Conservation (phyloP, 2,113 vertebrate species). For the Thamnophis sirtalis region DNA sequence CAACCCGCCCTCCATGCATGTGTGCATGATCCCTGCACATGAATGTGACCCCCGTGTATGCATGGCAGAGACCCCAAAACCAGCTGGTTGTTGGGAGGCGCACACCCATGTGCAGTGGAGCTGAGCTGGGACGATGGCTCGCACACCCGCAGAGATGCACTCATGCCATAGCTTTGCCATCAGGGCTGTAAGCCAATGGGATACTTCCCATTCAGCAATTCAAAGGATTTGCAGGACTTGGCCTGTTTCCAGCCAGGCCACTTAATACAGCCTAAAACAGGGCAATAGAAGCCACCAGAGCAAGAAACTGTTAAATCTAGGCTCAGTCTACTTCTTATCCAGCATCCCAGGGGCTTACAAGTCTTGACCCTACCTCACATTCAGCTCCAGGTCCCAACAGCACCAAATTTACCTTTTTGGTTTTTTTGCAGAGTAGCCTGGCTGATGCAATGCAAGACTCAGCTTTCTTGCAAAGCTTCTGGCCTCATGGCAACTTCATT, state of each 20-base stretch:
- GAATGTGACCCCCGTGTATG: no score
- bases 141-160: no score
- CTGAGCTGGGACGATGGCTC: no score
- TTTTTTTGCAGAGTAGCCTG: not conserved
- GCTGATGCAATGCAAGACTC: not conserved
- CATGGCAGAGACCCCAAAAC: no score
- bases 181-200: no score
- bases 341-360: not conserved
- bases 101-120: no score
- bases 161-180: no score
- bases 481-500: not conserved
- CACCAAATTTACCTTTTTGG: not conserved
- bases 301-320: not conserved
- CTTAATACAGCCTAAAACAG: not conserved
- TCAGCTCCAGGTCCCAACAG: not conserved
- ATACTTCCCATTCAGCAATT: not conserved
- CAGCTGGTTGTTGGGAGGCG: no score
- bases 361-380: not conserved
- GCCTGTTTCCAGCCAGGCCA: not conserved
- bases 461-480: not conserved
- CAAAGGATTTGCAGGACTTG: not conserved
- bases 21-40: no score
- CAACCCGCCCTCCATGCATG: no score
- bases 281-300: not conserved
- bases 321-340: not conserved